These are phyloP conservation scores for Rugalucina vietnamica DNA, from an alignment of 2,888 invertebrate species.

Conservation along the genomic window DNA sequence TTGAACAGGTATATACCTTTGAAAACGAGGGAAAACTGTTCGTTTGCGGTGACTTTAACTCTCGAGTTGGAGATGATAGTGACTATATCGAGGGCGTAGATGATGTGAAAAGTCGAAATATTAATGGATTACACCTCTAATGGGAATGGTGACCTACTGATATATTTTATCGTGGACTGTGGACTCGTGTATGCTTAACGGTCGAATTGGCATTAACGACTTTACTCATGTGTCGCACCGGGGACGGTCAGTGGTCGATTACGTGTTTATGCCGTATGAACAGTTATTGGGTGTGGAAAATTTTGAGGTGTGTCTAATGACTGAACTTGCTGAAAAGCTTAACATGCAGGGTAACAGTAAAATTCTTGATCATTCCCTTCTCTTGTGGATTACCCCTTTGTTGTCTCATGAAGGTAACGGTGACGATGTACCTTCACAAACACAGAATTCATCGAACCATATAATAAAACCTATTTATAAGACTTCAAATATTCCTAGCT, in stretches of 20 bases:
- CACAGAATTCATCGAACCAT: neutral
- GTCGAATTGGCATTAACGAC: neutral
- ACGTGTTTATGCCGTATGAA: neutral
- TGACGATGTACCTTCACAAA: neutral
- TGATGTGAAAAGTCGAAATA: neutral
- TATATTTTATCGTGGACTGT: slow-evolving; percentile 7
- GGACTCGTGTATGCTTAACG: slow-evolving; percentile 13
- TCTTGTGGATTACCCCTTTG: neutral
- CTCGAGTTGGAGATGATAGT: slow-evolving; percentile 1
- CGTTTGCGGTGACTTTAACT: slow-evolving; percentile 24
- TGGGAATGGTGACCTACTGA: slow-evolving; percentile 5
- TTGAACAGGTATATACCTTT: slow-evolving; percentile 22
- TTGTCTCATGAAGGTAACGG: neutral
- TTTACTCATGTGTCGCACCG: slow-evolving; percentile 6
- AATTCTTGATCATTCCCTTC: neutral
- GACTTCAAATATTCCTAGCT: neutral
- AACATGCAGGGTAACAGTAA: neutral
- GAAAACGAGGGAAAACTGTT: slow-evolving; percentile 11
- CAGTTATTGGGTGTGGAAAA: neutral
- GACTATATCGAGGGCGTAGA: slow-evolving; percentile 16
- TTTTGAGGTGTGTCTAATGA: neutral
- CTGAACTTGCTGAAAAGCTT: neutral
- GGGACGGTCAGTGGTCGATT: slow-evolving; percentile 10
- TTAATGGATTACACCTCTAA: neutral
- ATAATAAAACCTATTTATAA: neutral